phyloP scores from a whole-genome alignment of 2,888 invertebrate species.

The Drosophila mimica region DNA sequence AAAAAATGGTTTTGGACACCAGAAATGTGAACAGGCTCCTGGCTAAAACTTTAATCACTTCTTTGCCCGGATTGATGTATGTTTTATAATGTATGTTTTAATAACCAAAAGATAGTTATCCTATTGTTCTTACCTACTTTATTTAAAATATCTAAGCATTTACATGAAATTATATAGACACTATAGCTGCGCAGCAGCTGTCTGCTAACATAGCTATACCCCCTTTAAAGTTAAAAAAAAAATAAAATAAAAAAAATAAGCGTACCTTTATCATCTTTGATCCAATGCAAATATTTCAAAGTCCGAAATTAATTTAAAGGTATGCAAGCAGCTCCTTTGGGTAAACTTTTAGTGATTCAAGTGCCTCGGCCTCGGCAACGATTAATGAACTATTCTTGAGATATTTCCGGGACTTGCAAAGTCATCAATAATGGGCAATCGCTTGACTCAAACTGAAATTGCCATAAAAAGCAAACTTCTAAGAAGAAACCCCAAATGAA shows the following conservation, averaged over 20 bases:
- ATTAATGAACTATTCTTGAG: slow-evolving; percentile 53
- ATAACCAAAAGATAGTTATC: not conserved
- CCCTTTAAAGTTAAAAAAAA: no score
- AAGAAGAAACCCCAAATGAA: slow-evolving; percentile 42
- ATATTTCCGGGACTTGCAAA: slow-evolving; percentile 35
- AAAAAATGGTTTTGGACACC: not conserved
- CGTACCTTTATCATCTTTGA: not conserved
- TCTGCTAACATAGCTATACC: no score
- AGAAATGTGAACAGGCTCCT: not conserved
- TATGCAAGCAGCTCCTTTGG: not conserved
- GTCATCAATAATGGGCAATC: slow-evolving; percentile 67
- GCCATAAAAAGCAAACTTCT: slow-evolving; percentile 54
- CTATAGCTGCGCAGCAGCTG: not conserved
- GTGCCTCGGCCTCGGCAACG: slow-evolving; percentile 7
- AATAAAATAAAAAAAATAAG: no score
- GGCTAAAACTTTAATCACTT: not conserved
- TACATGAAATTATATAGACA: no score
- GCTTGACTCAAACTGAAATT: slow-evolving; percentile 49
- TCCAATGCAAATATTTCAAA: not conserved
- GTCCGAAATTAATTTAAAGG: not conserved
- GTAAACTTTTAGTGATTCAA: not conserved
- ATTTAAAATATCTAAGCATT: accelerated
- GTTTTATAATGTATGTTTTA: not conserved
- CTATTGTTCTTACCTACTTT: not conserved
- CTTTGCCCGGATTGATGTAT: not conserved